Conservation (phyloP, 2,888 invertebrate species). For the Fragum fragum region DNA sequence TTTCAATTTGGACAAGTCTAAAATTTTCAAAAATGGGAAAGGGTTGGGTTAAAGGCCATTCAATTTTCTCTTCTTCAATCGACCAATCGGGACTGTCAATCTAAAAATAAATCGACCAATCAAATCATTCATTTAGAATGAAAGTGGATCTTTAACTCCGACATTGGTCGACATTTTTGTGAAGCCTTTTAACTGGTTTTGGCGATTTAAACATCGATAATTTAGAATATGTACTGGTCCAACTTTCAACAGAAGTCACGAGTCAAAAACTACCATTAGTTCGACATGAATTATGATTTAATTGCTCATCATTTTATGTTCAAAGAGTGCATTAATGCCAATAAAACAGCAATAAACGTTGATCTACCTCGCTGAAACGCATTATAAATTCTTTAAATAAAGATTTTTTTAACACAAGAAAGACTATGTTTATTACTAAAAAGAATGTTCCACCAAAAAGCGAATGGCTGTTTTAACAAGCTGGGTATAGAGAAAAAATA, state of each 20-base stretch:
- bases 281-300: not conserved
- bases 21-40: no score
- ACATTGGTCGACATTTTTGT: no score
- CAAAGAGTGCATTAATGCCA: slow-evolving; percentile 6
- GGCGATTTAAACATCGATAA: no score
- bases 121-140: no score
- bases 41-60: no score
- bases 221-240: not conserved
- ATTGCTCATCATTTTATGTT: slow-evolving; percentile 6
- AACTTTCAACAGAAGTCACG: not conserved
- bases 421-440: not conserved
- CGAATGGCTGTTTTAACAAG: not conserved
- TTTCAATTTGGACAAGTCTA: no score
- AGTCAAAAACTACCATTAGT: slow-evolving; percentile 3
- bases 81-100: no score
- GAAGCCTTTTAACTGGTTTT: no score
- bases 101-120: no score
- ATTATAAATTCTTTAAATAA: slow-evolving; percentile 6
- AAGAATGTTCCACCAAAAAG: not conserved
- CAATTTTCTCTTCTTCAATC: no score
- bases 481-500: not conserved
- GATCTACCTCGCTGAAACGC: not conserved
- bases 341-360: not conserved
- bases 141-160: no score
- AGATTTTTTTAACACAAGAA: slow-evolving; percentile 1